Base-by-base conservation (phyloP, 2,113 vertebrate species). In the Notiomystis cincta region DNA sequence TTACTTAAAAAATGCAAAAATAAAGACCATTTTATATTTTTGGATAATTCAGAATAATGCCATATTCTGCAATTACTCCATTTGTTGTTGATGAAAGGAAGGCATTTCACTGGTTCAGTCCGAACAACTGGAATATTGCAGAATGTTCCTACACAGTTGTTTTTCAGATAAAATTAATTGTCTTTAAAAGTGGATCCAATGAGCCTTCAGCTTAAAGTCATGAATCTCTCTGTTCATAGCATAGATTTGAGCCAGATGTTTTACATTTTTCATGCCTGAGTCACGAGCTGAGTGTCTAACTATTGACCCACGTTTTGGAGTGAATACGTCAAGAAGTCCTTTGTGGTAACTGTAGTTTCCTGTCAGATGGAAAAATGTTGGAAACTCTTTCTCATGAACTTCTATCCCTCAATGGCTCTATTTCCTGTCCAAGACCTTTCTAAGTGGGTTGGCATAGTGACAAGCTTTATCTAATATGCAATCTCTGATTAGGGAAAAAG, bases 291-390 rank as follows among this genome's bases (percentile, higher is more conserved):
- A 83, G 30, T 78, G 53, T 66, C 72, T 92, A 85, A 79, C 67
- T 94, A 56, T 40, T 94, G 82, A 90, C 92, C 76, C 30, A 35
- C 3, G 13, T 58, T 96, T 86, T 81, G 76, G 67, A 91, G 56
- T 5, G 40, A 78, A 75, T 84, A 89, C 1, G 1, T 94, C 92
- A 90, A 96, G 72, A 95, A 93, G 86, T 67, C 86, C 56, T 95
- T 92, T 93, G 93, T 0, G 4, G 85, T 83, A 92, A 93, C 69
- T 87, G 44, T 42, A 88, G 96, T 67, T 96, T 96, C 93, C 95
- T 84, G 96, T 95, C 56, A 93, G 94, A 64, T 94, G 72, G 80
- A 93, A 90, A 78, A 96, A 95, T 78, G 87, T 19, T 95, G 88
- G 90, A 93, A 94, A 75, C 12, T 42, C 75, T 87, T 97, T 96